These are phyloP conservation scores for Magallana angulata DNA, from an alignment of 1,140 invertebrate species.

Conservation along the genomic window DNA sequence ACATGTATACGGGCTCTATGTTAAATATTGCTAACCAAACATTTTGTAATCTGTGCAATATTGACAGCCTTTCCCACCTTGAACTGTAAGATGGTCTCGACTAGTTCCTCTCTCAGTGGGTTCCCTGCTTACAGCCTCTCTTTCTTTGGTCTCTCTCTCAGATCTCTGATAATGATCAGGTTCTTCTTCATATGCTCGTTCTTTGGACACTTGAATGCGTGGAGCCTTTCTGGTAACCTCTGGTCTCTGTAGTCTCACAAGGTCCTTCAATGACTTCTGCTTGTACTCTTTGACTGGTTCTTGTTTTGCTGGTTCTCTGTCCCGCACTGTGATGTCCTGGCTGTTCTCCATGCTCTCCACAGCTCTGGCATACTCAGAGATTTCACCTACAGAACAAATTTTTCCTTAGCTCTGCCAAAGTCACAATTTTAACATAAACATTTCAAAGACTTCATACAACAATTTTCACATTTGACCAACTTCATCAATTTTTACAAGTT, in stretches of 20 bases:
- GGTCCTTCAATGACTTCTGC: slow-evolving; percentile 67
- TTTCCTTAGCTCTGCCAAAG: neutral
- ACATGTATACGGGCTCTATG: too few species aligned
- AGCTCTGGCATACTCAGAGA: slow-evolving; percentile 60
- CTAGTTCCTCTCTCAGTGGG: slow-evolving; percentile 17
- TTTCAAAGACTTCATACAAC: too few species aligned
- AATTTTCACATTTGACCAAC: too few species aligned
- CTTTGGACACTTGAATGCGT: slow-evolving; percentile 45
- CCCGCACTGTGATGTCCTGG: slow-evolving; percentile 52
- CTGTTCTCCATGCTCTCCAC: slow-evolving; percentile 66
- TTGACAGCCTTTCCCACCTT: neutral
- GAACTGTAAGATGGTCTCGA: neutral
- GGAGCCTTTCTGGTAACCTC: slow-evolving; percentile 70
- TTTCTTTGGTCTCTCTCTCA: neutral
- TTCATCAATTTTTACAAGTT: neutral
- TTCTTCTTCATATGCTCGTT: slow-evolving; percentile 43
- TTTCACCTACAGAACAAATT: slow-evolving; percentile 52
- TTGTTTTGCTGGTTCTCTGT: slow-evolving; percentile 8
- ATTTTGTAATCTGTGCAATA: neutral
- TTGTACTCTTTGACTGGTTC: slow-evolving; percentile 58
- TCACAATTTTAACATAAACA: too few species aligned
- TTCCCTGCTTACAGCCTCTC: neutral
- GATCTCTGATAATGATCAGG: slow-evolving; percentile 44
- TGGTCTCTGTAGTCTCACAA: slow-evolving; percentile 75
- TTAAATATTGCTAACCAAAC: neutral